These are phyloP conservation scores for Rhabdornis inornatus DNA, from an alignment of 2,113 vertebrate genomes.

Conservation along the genomic window DNA sequence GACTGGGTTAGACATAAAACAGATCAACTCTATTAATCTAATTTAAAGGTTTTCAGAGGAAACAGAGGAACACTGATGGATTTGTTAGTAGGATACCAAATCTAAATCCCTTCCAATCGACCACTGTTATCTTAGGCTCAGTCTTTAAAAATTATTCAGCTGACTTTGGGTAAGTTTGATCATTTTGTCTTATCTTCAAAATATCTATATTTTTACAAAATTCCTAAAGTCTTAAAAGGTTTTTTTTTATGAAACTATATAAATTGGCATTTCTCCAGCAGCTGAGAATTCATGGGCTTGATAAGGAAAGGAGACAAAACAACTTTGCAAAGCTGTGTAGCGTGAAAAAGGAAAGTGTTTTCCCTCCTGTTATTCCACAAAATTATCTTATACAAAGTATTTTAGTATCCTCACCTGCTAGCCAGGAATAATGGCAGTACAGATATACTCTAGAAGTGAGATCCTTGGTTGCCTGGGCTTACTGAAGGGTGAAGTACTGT, in stretches of 20 bases:
- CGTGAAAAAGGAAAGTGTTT: neutral
- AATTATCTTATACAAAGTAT: neutral
- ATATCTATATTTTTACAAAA: neutral
- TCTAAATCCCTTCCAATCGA: constrained; percentile 52
- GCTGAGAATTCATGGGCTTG: neutral
- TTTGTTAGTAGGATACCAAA: constrained; percentile 18
- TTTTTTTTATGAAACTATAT: neutral
- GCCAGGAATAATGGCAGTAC: neutral
- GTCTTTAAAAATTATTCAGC: constrained; percentile 29
- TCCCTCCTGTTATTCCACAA: neutral
- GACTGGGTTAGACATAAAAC: constrained; percentile 30
- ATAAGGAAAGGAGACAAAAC: neutral
- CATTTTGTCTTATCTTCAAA: constrained; percentile 9
- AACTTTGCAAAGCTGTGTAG: neutral
- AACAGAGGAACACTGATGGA: constrained; percentile 29
- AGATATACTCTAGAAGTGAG: neutral
- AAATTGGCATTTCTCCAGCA: neutral
- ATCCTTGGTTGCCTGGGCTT: neutral
- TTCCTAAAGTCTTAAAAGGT: neutral
- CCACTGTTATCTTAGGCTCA: constrained; percentile 25
- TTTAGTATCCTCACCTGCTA: neutral
- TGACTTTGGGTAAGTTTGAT: constrained; percentile 19
- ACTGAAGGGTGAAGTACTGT: neutral
- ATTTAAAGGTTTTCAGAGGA: constrained; percentile 48
- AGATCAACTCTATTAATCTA: constrained; percentile 53